Conservation (phyloP, 2,888 invertebrate genomes). For the Pharmacophagus antenor region DNA sequence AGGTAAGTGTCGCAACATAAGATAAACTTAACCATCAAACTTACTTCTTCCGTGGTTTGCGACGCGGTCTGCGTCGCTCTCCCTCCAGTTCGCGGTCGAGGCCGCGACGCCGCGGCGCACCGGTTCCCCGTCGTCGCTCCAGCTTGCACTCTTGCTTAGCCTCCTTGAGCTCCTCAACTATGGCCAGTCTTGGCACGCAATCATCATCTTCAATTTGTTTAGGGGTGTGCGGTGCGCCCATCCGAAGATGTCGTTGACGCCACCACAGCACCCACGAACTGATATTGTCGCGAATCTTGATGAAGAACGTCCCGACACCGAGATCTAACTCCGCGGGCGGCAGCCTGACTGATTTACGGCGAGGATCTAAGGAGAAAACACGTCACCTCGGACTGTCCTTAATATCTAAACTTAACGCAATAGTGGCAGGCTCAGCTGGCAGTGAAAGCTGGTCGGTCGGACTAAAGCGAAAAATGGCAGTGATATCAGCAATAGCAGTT, state of each 20-base stretch:
- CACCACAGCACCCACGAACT: slow-evolving; percentile 78
- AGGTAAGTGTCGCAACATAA: background rate
- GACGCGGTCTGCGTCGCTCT: slow-evolving; percentile 62
- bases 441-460: slow-evolving; percentile 54
- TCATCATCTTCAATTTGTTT: slow-evolving; percentile 70
- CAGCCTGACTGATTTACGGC: slow-evolving; percentile 44
- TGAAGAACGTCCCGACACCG: slow-evolving; percentile 42
- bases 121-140: slow-evolving; percentile 56
- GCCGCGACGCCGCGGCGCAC: slow-evolving; percentile 62
- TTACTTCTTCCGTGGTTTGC: slow-evolving; percentile 60
- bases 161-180: slow-evolving; percentile 56
- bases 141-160: slow-evolving; percentile 57
- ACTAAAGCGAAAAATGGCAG: slow-evolving; percentile 56
- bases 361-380: slow-evolving; percentile 38
- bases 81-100: slow-evolving; percentile 65
- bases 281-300: slow-evolving; percentile 76
- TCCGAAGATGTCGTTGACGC: slow-evolving; percentile 76
- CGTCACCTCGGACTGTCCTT: slow-evolving; percentile 39
- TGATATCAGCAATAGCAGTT: slow-evolving; percentile 53
- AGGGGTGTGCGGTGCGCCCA: slow-evolving; percentile 78
- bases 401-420: slow-evolving; percentile 49
- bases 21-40: slow-evolving; percentile 35
- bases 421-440: slow-evolving; percentile 60
- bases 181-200: slow-evolving; percentile 59
- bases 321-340: slow-evolving; percentile 40